Evolutionary conservation across 2,888 invertebrate species (phyloP), one percentile per base, ranked within the genome.

Genomic region (Phragmatobia fuliginosa): DNA sequence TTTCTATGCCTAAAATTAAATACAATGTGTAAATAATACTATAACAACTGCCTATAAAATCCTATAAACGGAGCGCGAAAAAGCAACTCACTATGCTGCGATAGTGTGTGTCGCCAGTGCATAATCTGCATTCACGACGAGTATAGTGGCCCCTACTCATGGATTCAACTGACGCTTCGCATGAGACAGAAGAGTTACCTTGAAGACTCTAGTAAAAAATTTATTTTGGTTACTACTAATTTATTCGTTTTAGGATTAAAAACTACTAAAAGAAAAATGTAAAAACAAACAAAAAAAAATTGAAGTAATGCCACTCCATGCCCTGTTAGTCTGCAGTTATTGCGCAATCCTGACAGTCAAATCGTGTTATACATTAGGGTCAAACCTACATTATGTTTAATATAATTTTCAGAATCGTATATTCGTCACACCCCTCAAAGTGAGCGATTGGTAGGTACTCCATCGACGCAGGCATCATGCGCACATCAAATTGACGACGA

Each of bases 401-500:
- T 38, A 56, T 14, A 56, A 32, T 38, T 33, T 62, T 58, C 41
- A 18, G 10, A 41, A 31, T 31, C 45, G 21, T 25, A 21, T 25
- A 45, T 32, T 63, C 65, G 59, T 67, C 49, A 62, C 63, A 38
- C 66, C 58, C 62, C 62, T 56, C 52, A 59, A 52, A 63, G 56
- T 38, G 61, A 68, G 62, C 64, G 62, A 70, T 68, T 68, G 62
- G 63, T 45, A 36, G 66, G 36, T 63, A 68, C 73, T 65, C 56
- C 66, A 74, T 62, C 64, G 62, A 63, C 59, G 59, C 64, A 64
- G 62, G 58, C 59, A 62, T 67, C 62, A 60, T 60, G 33, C 66
- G 62, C 72, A 65, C 70, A 68, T 66, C 71, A 73, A 77, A 77
- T 77, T 77, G 71, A 67, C 73, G 67, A 59, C 64, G 72, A 67